Evolutionary conservation across 2,113 vertebrate species (phyloP).

Genomic region (Pelmatolapia mariae): DNA sequence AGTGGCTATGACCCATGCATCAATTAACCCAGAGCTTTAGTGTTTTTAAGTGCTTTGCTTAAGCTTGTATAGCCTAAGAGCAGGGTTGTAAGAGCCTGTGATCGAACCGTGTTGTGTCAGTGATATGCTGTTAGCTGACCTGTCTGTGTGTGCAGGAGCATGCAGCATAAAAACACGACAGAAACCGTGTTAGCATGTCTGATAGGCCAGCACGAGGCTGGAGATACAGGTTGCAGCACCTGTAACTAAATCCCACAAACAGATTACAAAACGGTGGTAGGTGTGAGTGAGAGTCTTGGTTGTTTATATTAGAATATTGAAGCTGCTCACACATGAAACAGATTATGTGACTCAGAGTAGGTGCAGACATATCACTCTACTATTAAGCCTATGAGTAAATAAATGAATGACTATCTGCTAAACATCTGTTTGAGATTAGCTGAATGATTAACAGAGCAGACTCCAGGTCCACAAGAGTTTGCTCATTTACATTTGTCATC

Average conservation of each 20-base stretch:
- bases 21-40: constrained; percentile 27
- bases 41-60: constrained; percentile 5
- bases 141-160: constrained; percentile 3
- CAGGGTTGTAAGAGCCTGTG: background rate
- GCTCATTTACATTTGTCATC: background rate
- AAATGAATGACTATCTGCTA: background rate
- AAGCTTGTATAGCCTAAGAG: background rate
- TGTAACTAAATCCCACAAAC: background rate
- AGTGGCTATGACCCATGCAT: constrained; percentile 19
- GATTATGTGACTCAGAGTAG: background rate
- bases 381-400: background rate
- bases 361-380: background rate
- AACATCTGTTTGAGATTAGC: background rate
- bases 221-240: background rate
- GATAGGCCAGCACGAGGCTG: background rate
- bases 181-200: background rate
- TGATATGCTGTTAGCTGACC: background rate
- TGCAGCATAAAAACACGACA: background rate
- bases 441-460: background rate
- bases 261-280: background rate
- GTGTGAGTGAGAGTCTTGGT: background rate
- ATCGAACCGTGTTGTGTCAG: constrained; percentile 16
- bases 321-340: background rate
- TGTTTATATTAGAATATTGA: background rate
- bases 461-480: background rate